A percentile compares a stretch with the other conserved stretches of the same genome.
These are phyloP conservation scores for Melanargia galathea DNA, from an alignment of 2,888 invertebrate species.

Conservation along the genomic window DNA sequence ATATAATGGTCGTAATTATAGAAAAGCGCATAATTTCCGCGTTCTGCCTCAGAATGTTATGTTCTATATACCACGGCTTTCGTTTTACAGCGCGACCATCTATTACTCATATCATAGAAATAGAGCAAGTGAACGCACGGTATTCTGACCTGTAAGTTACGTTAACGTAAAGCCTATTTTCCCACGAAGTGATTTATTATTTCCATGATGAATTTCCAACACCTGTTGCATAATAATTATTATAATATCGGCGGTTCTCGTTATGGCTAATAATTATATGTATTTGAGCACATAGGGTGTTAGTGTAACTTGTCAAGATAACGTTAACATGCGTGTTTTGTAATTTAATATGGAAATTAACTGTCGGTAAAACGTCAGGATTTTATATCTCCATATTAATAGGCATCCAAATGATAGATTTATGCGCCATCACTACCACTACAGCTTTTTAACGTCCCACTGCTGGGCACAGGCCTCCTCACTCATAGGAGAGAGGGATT, in stretches of 20 bases:
- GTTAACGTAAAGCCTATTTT: conserved; percentile 7
- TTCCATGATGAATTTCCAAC: conserved; percentile 19
- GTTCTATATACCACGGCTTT: conserved; percentile 35
- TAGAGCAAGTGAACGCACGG: conserved; percentile 25
- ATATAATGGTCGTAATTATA: conserved; percentile 10
- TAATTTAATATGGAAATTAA: too few species aligned
- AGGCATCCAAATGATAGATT: too few species aligned
- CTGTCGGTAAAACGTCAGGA: too few species aligned
- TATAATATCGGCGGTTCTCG: not conserved
- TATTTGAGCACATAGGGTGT: too few species aligned
- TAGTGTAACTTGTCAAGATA: too few species aligned
- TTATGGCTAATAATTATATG: not conserved
- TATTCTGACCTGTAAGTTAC: conserved; percentile 23
- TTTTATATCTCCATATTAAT: too few species aligned
- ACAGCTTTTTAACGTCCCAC: too few species aligned
- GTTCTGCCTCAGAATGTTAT: conserved; percentile 22
- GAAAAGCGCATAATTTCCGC: conserved; percentile 23
- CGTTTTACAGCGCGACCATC: conserved; percentile 22
- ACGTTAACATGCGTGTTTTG: too few species aligned
- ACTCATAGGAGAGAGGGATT: too few species aligned
- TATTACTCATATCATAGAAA: conserved; percentile 28
- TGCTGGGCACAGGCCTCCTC: too few species aligned
- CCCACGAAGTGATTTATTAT: not conserved
- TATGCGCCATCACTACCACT: too few species aligned
- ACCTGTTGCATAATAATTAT: not conserved